Evolutionary conservation across 1,140 invertebrate genomes (phyloP).

Genomic region (Aricia agestis): DNA sequence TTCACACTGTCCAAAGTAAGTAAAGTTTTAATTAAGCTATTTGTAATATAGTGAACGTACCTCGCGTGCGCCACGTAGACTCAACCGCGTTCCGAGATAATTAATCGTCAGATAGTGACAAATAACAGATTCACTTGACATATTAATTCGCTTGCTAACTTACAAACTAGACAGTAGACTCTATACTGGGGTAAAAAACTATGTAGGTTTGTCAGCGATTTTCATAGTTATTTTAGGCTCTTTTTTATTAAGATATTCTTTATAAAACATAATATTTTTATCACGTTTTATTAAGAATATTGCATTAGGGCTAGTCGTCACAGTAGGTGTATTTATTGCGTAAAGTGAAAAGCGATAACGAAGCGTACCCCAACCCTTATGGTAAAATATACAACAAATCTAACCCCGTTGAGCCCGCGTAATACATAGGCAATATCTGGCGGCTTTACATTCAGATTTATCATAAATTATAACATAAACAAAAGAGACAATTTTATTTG

Average conservation of each 20-base stretch:
- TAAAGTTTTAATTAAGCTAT: slow-evolving; percentile 12
- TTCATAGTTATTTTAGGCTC: no score
- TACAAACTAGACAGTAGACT: not conserved
- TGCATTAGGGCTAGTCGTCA: no score
- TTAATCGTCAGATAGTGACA: slow-evolving; percentile 13
- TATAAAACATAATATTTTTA: no score
- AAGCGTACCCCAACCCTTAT: slow-evolving; percentile 2
- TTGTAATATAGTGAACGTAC: slow-evolving; percentile 5
- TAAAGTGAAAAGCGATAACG: not conserved
- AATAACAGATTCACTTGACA: slow-evolving; percentile 11
- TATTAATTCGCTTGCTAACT: slow-evolving; percentile 1
- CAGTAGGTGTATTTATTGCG: no score
- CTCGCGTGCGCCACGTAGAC: slow-evolving; percentile 19
- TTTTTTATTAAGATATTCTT: no score
- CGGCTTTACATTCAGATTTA: slow-evolving; percentile 41
- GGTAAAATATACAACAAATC: slow-evolving; percentile 33
- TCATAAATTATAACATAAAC: slow-evolving; percentile 51
- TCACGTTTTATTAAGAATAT: no score
- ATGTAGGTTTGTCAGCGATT: no score
- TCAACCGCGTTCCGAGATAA: slow-evolving; percentile 14
- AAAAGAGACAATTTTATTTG: slow-evolving; percentile 47
- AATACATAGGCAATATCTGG: slow-evolving; percentile 47
- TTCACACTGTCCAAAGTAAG: not conserved
- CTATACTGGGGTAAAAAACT: no score
- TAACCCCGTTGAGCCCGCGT: slow-evolving; percentile 35